Conservation (phyloP, 2,113 vertebrate species). For the Poeciliopsis retropinna region DNA sequence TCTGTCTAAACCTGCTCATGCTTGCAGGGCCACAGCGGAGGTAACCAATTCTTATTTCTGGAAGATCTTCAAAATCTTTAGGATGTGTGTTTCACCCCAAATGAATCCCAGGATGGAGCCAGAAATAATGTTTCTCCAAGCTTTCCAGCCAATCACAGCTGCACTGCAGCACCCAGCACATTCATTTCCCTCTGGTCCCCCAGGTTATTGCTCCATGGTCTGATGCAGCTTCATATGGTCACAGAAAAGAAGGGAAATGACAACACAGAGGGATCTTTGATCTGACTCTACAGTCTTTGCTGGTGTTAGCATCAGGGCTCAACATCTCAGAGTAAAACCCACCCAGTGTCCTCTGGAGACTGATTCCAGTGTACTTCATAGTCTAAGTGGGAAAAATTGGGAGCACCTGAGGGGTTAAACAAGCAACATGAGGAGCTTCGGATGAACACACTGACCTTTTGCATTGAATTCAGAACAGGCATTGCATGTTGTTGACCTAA, state of each 20-base stretch:
- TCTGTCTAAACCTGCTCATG: no score
- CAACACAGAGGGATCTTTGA: not conserved
- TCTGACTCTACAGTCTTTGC: not conserved
- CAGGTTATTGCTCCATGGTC: constrained; percentile 54
- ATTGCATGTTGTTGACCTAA: not conserved
- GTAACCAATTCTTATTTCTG: constrained; percentile 26
- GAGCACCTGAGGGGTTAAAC: not conserved
- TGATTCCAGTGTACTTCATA: not conserved
- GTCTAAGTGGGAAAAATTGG: not conserved
- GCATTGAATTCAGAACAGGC: not conserved
- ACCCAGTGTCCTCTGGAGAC: not conserved
- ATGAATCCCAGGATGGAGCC: constrained; percentile 30
- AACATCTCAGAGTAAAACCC: not conserved
- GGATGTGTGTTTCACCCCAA: constrained; percentile 2
- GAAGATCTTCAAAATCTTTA: constrained; percentile 34
- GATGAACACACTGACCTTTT: constrained; percentile 13
- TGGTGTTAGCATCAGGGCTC: no score
- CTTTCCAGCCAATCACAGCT: constrained; percentile 17
- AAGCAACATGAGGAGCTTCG: not conserved
- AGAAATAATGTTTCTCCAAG: constrained; percentile 55
- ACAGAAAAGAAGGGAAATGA: not conserved
- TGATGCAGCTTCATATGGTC: constrained; percentile 18
- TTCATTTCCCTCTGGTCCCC: constrained; percentile 51
- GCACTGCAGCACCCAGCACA: constrained; percentile 29
- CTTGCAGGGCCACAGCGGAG: not conserved